Conservation (phyloP, 2,888 invertebrate species). For the Pteria penguin region DNA sequence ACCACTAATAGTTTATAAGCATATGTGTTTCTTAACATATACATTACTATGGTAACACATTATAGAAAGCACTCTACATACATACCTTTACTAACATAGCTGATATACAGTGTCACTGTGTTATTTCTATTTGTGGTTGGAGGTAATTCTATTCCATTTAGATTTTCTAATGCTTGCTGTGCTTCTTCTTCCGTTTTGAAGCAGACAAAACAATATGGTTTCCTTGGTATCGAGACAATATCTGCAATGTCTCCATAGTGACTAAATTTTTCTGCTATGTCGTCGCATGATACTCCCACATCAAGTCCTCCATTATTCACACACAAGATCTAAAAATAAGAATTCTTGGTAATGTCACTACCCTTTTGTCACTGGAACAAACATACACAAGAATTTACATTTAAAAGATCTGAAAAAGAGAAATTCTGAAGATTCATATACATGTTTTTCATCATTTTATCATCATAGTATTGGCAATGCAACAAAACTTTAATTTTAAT, state of each 20-base stretch:
- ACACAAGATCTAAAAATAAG: slow-evolving; percentile 84
- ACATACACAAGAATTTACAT: too few species aligned
- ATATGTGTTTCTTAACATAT: too few species aligned
- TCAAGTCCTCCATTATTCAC: slow-evolving; percentile 94
- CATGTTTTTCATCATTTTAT: too few species aligned
- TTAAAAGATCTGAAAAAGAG: too few species aligned
- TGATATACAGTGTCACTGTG: slow-evolving; percentile 83
- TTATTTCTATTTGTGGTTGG: slow-evolving; percentile 79
- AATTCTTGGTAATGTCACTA: too few species aligned
- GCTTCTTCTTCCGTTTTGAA: slow-evolving; percentile 82
- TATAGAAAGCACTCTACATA: too few species aligned
- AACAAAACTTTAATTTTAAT: too few species aligned
- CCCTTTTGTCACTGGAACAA: too few species aligned
- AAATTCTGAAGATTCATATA: too few species aligned
- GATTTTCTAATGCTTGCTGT: slow-evolving; percentile 65
- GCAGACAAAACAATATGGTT: slow-evolving; percentile 89
- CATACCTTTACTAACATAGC: slow-evolving; percentile 84
- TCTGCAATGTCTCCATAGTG: slow-evolving; percentile 83
- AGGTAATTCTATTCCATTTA: slow-evolving; percentile 63
- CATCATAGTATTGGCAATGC: too few species aligned
- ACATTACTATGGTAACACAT: too few species aligned
- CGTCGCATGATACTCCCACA: slow-evolving; percentile 87
- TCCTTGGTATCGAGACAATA: slow-evolving; percentile 87
- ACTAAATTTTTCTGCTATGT: slow-evolving; percentile 83
- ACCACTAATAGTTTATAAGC: too few species aligned